Percentiles rank a stretch among this genome's conserved stretches.
phyloP scores from a whole-genome alignment of 2,113 vertebrate species.

The Aspiorhynchus laticeps region DNA sequence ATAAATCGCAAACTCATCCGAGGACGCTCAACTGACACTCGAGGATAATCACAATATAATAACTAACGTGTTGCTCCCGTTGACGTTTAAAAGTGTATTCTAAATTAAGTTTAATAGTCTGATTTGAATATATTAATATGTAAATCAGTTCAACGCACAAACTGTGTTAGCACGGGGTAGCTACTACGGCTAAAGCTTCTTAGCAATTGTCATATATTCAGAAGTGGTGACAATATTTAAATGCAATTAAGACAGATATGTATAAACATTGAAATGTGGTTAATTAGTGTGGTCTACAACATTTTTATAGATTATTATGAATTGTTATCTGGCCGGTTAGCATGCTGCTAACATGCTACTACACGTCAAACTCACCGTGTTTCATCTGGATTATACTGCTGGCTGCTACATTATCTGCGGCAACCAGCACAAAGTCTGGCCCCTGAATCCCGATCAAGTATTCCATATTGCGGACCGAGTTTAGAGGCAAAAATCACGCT shows the following conservation, averaged over 20 bases:
- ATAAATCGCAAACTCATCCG: constrained; percentile 45
- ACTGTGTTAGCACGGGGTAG: background rate
- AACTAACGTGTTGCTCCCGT: background rate
- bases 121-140: background rate
- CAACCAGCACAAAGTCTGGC: constrained; percentile 89
- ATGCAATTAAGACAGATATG: background rate
- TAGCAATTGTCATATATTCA: no score
- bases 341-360: constrained; percentile 58
- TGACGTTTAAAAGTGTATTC: background rate
- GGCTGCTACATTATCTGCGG: constrained; percentile 89
- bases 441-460: constrained; percentile 95
- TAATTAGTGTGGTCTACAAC: background rate
- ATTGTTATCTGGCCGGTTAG: background rate
- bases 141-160: constrained; percentile 45
- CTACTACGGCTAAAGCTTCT: background rate
- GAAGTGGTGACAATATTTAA: background rate
- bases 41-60: background rate
- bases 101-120: background rate
- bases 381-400: constrained; percentile 97
- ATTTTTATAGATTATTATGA: background rate
- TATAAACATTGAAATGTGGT: background rate
- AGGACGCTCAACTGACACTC: background rate
- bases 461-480: constrained; percentile 77
- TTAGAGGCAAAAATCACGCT: background rate
- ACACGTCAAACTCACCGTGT: constrained; percentile 79